Conservation (phyloP, 2,888 invertebrate species). For the Orthosia gothica region DNA sequence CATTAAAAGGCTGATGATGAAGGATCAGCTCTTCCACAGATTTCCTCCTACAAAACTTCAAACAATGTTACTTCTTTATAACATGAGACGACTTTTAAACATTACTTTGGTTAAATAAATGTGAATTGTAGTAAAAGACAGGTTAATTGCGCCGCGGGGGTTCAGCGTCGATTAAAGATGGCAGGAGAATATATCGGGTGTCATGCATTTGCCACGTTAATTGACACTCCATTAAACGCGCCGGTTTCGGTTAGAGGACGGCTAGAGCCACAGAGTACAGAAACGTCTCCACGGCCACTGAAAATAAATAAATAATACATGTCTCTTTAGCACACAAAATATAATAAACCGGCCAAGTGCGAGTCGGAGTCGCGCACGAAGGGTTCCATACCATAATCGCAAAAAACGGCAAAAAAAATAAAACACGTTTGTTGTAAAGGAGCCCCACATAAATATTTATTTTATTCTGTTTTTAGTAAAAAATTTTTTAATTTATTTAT, state of each 20-base stretch:
- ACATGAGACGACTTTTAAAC: neutral
- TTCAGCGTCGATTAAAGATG: constrained; percentile 38
- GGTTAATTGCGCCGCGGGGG: constrained; percentile 33
- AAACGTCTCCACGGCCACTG: neutral
- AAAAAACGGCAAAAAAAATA: too few relatives aligned
- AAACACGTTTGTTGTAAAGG: too few relatives aligned
- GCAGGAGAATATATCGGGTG: constrained; percentile 50
- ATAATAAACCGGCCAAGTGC: too few relatives aligned
- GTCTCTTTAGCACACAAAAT: too few relatives aligned
- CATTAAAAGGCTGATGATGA: too few relatives aligned
- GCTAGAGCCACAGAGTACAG: neutral
- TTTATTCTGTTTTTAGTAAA: too few relatives aligned
- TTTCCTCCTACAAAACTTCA: neutral
- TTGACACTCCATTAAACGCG: constrained; percentile 60
- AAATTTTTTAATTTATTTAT: too few relatives aligned
- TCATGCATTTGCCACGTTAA: constrained; percentile 56
- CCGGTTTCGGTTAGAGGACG: constrained; percentile 9
- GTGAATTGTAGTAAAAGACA: constrained; percentile 33
- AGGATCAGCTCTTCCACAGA: neutral
- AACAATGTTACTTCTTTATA: neutral
- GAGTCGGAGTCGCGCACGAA: too few relatives aligned
- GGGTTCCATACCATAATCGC: too few relatives aligned
- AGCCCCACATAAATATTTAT: too few relatives aligned
- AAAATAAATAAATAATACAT: too few relatives aligned
- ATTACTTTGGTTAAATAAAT: constrained; percentile 39